Percentiles rank a stretch among this genome's conserved stretches.
Conservation (phyloP, 1,140 invertebrate species). For the Drosophila lini region DNA sequence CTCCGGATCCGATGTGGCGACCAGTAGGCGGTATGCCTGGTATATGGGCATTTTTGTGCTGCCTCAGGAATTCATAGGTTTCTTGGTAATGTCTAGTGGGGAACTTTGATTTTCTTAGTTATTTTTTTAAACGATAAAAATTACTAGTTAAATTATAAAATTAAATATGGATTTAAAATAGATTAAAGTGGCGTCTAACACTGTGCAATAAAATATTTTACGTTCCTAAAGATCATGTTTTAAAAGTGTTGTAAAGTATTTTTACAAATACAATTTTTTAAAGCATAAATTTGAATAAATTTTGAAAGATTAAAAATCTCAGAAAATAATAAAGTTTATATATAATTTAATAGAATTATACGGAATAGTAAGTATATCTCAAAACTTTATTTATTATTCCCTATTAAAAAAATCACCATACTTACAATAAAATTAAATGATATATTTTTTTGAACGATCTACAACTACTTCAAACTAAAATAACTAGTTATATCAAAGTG, state of each 20-base stretch:
- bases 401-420: no score
- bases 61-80: background rate
- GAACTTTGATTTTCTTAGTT: background rate
- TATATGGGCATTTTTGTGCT: background rate
- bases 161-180: background rate
- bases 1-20: constrained; percentile 5
- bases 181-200: background rate
- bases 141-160: background rate
- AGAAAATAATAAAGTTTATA: background rate
- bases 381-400: background rate
- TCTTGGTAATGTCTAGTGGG: background rate
- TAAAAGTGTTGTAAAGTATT: background rate
- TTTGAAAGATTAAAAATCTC: background rate
- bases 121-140: background rate
- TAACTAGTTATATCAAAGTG: constrained; percentile 4
- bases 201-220: background rate
- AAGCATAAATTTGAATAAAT: no score
- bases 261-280: background rate
- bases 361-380: background rate
- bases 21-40: constrained; percentile 4
- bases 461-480: background rate
- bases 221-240: background rate
- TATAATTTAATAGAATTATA: background rate
- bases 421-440: no score
- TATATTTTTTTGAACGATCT: no score